Percentiles rank a stretch among this genome's conserved stretches.
Conservation (phyloP, 1,140 invertebrate genomes). For the Rhyzopertha dominica region DNA sequence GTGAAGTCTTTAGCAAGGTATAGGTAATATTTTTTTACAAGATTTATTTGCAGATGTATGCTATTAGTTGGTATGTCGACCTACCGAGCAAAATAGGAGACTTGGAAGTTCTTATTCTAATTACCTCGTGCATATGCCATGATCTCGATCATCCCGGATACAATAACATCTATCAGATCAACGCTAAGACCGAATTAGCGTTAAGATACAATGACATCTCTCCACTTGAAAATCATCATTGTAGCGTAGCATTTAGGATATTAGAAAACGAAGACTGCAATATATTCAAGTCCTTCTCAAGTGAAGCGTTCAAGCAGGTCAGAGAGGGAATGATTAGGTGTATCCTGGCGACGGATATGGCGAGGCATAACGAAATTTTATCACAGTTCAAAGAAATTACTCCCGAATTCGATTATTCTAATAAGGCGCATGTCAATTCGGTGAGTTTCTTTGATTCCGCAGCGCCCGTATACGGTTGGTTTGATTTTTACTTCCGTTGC, state of each 20-base stretch:
- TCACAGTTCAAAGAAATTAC: conserved; percentile 67
- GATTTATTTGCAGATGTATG: conserved; percentile 67
- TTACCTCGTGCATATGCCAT: conserved; percentile 83
- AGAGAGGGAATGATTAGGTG: conserved; percentile 80
- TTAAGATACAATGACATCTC: conserved; percentile 86
- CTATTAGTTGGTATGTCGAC: conserved; percentile 71
- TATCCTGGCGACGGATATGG: conserved; percentile 84
- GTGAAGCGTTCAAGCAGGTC: conserved; percentile 57
- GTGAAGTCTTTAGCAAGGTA: conserved; percentile 48
- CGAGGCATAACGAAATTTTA: conserved; percentile 81
- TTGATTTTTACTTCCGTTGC: conserved; percentile 21
- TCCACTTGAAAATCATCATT: conserved; percentile 85
- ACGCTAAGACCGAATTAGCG: conserved; percentile 79
- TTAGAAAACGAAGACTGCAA: conserved; percentile 72
- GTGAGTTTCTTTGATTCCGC: no score
- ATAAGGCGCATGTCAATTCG: conserved; percentile 72
- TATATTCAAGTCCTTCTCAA: conserved; percentile 65
- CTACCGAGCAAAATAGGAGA: conserved; percentile 64
- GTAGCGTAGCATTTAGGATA: conserved; percentile 79
- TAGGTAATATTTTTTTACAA: conserved; percentile 1
- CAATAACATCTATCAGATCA: conserved; percentile 87
- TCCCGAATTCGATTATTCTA: conserved; percentile 68
- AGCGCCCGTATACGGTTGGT: background rate
- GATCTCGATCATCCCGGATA: conserved; percentile 90
- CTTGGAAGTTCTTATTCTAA: conserved; percentile 71